Conservation (phyloP, 1,140 invertebrate species). For the Drosophila prosaltans region DNA sequence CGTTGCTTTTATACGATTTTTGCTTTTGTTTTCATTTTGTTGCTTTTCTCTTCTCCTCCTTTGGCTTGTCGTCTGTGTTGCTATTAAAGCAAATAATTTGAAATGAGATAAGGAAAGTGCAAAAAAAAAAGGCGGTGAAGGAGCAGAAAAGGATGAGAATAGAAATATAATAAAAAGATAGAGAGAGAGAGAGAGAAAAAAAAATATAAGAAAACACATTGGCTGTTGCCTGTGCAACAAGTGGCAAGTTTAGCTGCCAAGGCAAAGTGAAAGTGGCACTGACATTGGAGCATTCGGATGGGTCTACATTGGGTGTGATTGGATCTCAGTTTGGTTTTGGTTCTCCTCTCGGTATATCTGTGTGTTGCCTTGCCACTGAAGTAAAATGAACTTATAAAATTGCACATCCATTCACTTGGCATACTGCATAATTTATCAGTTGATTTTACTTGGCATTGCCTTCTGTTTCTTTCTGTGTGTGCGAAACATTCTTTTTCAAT, state of each 20-base stretch:
- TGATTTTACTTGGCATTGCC: background rate
- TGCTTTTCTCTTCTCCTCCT: background rate
- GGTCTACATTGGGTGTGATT: background rate
- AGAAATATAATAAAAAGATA: slow-evolving; percentile 16
- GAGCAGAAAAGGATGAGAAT: background rate
- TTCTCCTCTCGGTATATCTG: too few relatives aligned
- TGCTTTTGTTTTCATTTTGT: slow-evolving; percentile 20
- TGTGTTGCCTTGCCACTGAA: background rate
- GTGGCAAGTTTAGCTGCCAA: slow-evolving; percentile 70
- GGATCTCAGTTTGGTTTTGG: background rate
- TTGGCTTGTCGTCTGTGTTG: slow-evolving; percentile 38
- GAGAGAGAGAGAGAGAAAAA: too few relatives aligned
- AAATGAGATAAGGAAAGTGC: slow-evolving; percentile 69
- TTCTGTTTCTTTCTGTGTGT: slow-evolving; percentile 5
- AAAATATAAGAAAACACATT: slow-evolving; percentile 17
- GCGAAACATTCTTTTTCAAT: slow-evolving; percentile 37
- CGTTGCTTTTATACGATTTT: slow-evolving; percentile 39
- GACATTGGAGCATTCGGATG: background rate
- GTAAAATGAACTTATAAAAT: slow-evolving; percentile 70
- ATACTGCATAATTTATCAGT: slow-evolving; percentile 76
- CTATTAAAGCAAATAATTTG: slow-evolving; percentile 78
- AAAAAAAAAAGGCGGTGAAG: background rate
- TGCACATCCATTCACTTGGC: slow-evolving; percentile 49
- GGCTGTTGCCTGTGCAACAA: slow-evolving; percentile 60
- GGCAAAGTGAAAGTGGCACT: slow-evolving; percentile 67